Percentiles rank a stretch among this genome's conserved stretches.
Evolutionary conservation across 2,888 invertebrate species (phyloP).

Genomic region (Drosophila testacea): DNA sequence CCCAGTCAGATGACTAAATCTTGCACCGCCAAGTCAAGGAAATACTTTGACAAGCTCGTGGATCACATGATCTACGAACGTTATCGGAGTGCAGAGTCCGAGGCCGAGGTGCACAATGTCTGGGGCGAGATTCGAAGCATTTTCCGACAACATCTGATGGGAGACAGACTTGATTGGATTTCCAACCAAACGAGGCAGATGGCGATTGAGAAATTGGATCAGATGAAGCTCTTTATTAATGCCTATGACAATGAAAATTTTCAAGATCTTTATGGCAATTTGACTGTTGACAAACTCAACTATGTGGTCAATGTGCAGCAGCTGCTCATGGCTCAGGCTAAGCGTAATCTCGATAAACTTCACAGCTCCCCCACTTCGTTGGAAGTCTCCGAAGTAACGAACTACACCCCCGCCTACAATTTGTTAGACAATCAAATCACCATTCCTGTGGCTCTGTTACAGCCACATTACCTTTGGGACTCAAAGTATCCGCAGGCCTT

Average conservation of each 20-base stretch:
- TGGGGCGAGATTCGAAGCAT: slow-evolving; percentile 75
- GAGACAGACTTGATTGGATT: slow-evolving; percentile 80
- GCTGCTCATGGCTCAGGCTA: slow-evolving; percentile 48
- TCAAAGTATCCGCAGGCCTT: slow-evolving; percentile 77
- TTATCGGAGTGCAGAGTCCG: slow-evolving; percentile 62
- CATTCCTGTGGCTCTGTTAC: slow-evolving; percentile 80
- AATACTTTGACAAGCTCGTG: slow-evolving; percentile 73
- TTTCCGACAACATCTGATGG: slow-evolving; percentile 66
- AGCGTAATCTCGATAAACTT: slow-evolving; percentile 25
- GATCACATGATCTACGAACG: slow-evolving; percentile 74
- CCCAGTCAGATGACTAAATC: slow-evolving; percentile 42
- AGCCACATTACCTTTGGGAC: slow-evolving; percentile 80
- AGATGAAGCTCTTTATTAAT: slow-evolving; percentile 75
- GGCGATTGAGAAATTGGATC: slow-evolving; percentile 73
- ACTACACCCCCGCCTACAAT: slow-evolving; percentile 75
- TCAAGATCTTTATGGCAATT: slow-evolving; percentile 50
- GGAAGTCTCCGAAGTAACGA: slow-evolving; percentile 49
- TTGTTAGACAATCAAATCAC: slow-evolving; percentile 73
- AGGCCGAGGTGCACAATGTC: slow-evolving; percentile 68
- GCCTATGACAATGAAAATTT: slow-evolving; percentile 76
- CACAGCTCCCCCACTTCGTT: slow-evolving; percentile 37
- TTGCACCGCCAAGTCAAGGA: slow-evolving; percentile 71
- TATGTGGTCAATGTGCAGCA: slow-evolving; percentile 76
- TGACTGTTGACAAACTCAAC: slow-evolving; percentile 59
- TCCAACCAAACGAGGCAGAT: slow-evolving; percentile 64